Conservation (phyloP, 2,113 vertebrate genomes). For the Ondatra zibethicus region DNA sequence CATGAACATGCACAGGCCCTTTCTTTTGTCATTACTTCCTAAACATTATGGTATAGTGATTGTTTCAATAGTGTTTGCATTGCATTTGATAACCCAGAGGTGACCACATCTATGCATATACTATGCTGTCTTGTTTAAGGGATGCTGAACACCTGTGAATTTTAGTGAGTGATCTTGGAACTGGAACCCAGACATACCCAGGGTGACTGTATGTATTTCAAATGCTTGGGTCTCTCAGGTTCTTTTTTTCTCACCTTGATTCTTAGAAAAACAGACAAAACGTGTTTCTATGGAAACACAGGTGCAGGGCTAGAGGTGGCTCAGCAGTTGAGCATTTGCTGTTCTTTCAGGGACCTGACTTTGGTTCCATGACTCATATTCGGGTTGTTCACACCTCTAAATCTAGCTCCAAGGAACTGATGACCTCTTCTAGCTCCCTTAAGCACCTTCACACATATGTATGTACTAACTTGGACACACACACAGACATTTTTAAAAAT, state of each 20-base stretch:
- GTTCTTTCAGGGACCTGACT: background rate
- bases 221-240: background rate
- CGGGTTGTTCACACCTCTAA: background rate
- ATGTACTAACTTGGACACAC: background rate
- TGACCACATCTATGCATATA: no score
- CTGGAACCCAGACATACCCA: background rate
- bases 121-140: background rate
- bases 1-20: background rate
- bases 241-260: background rate
- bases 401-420: background rate
- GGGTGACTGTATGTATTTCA: background rate
- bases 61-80: background rate
- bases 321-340: background rate
- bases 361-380: background rate
- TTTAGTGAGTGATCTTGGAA: background rate
- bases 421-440: background rate
- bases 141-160: no score
- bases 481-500: background rate
- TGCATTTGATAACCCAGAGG: background rate
- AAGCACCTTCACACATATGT: background rate
- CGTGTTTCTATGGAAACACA: background rate
- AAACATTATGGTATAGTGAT: background rate
- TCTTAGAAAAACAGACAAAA: conserved; percentile 15
- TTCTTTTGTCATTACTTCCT: background rate
- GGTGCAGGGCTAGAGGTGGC: background rate